phyloP scores from a whole-genome alignment of 2,797 vertebrate genomes.

The Phoxinus dragarum region DNA sequence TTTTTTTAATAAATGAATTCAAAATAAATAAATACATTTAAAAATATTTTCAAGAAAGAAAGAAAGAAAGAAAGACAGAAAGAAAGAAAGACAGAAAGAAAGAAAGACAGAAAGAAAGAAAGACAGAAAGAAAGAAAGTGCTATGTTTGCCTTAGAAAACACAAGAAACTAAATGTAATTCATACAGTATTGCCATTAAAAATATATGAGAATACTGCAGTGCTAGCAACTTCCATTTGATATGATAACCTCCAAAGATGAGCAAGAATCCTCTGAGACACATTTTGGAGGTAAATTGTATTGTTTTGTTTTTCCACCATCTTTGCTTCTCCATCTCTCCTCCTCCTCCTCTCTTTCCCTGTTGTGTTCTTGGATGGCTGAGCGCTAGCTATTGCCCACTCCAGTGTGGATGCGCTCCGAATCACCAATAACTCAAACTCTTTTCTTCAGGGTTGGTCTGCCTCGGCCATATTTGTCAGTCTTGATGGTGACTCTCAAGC shows the following conservation, averaged over 20 bases:
- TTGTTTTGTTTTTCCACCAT: not conserved
- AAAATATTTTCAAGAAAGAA: not conserved
- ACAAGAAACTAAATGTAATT: not conserved
- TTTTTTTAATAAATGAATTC: not conserved
- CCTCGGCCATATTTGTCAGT: slow-evolving; percentile 13
- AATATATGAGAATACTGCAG: not conserved
- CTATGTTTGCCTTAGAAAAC: not conserved
- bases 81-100: too few relatives aligned
- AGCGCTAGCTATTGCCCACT: not conserved
- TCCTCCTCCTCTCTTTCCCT: not conserved
- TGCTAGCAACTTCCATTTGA: not conserved
- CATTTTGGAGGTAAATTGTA: not conserved
- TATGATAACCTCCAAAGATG: not conserved
- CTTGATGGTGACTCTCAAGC: not conserved
- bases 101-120: too few relatives aligned
- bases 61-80: too few relatives aligned
- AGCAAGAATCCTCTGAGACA: not conserved
- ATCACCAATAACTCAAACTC: slow-evolving; percentile 35
- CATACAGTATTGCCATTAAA: not conserved
- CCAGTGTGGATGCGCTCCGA: not conserved
- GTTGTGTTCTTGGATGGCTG: not conserved
- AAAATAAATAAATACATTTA: not conserved
- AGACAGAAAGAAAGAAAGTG: not conserved
- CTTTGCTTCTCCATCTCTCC: not conserved
- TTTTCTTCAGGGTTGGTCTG: slow-evolving; percentile 9